phyloP scores from a whole-genome alignment of 2,113 vertebrate genomes.

The Pachycephala philippinensis region DNA sequence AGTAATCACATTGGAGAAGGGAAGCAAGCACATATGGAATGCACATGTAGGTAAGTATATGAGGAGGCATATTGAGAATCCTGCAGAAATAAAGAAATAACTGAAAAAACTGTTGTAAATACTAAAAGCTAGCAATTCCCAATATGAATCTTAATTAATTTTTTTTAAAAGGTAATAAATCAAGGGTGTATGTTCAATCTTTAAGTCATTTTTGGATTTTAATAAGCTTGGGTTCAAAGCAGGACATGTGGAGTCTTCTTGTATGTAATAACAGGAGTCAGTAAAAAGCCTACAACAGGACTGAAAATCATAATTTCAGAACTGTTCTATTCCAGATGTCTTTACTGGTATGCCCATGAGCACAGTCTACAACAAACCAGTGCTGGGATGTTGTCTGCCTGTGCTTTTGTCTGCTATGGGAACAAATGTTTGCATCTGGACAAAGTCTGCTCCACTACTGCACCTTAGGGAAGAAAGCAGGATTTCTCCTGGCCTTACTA shows the following conservation, averaged over 20 bases:
- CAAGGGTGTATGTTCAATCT: not conserved
- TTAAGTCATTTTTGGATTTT: not conserved
- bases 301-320: not conserved
- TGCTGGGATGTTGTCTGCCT: not conserved
- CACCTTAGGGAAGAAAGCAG: not conserved
- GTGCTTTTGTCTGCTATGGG: not conserved
- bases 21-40: slow-evolving; percentile 34
- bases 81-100: slow-evolving; percentile 2
- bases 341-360: not conserved
- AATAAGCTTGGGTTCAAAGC: not conserved
- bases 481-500: not conserved
- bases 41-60: slow-evolving; percentile 9
- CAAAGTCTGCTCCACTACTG: not conserved
- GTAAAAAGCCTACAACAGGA: not conserved
- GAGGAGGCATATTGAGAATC: not conserved
- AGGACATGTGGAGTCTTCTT: not conserved
- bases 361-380: not conserved
- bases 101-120: not conserved
- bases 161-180: not conserved
- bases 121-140: not conserved
- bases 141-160: not conserved
- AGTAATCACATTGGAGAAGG: not conserved
- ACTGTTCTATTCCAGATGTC: not conserved
- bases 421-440: not conserved
- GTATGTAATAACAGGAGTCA: not conserved